Base-by-base conservation (phyloP, 1,140 invertebrate species). In the Drosophila kanapiae region DNA sequence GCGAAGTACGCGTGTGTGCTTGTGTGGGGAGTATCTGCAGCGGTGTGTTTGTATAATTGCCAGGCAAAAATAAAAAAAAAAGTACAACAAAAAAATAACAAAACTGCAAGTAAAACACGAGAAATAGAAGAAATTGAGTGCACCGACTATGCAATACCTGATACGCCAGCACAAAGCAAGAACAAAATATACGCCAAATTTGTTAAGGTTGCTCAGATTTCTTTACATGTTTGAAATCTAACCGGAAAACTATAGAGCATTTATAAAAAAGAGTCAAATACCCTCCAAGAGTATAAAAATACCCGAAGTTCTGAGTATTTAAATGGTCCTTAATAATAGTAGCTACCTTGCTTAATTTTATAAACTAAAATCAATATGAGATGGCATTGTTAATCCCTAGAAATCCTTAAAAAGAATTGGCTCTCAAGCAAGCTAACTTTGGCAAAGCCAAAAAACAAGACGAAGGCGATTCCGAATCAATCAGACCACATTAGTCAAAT, bases 401-500 rank as follows among this genome's bases (percentile, higher is more conserved):
- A 23, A 23, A 23, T 23, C 23, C n/a, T n/a, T n/a, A n/a, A n/a
- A n/a, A n/a, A n/a, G 18, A 13, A 18, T 33, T 33, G 4, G 13
- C 48, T 13, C 27, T 40, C n/a, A 31, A 40, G 35, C 27, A 31
- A 18, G 29, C 16, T 11, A 38, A 47, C 9, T 63, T 54, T 43
- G 29, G 27, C 23, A n/a, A 42, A n/a, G 1, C 31, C 31, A 29
- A 16, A 10, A 37, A 45, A 1, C 10, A 33, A 54, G 33, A 10
- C 42, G n/a, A 57, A 80, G 63, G 38, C 57, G 60, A 78, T 60
- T 62, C 48, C 33, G 69, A 74, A 53, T 75, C 76, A 82, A 85
- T 82, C 75, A 82, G 59, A 38, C 45, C 71, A 75, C 83, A 87
- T 88, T 83, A 87, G 71, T 74, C 84, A 80, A 88, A 87, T 87